Conservation (phyloP, 2,797 vertebrate genomes). For the Gymnoscopelus microlampas region DNA sequence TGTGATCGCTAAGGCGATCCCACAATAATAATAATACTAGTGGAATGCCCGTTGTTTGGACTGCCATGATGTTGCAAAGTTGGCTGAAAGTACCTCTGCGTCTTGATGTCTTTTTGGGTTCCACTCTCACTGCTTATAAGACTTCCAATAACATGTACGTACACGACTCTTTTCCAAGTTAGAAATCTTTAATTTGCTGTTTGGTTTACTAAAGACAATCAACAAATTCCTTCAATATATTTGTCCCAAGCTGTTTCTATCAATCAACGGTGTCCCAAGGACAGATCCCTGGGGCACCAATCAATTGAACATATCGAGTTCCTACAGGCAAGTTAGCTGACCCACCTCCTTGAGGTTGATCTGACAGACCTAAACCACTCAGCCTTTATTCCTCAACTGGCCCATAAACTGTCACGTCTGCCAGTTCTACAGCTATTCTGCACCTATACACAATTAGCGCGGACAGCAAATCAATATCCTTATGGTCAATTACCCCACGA, state of each 20-base stretch:
- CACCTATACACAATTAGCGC: slow-evolving; percentile 44
- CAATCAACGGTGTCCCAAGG: neutral
- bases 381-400: slow-evolving; percentile 33
- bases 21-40: no score
- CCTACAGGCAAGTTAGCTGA: slow-evolving; percentile 20
- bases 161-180: no score
- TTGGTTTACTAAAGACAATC: no score
- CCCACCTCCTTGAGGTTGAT: slow-evolving; percentile 8
- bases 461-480: slow-evolving; percentile 60
- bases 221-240: no score
- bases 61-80: no score
- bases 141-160: no score
- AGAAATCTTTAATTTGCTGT: no score
- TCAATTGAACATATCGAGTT: slow-evolving; percentile 52
- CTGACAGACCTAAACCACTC: slow-evolving; percentile 50
- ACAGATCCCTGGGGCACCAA: slow-evolving; percentile 42
- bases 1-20: no score
- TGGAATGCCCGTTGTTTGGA: no score
- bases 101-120: no score
- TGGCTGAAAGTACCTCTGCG: no score
- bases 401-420: slow-evolving; percentile 44
- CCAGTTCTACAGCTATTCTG: slow-evolving; percentile 32
- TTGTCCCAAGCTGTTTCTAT: neutral
- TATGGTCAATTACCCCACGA: slow-evolving; percentile 45
- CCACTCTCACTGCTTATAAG: no score